Conservation (phyloP, 2,888 invertebrate genomes). For the Mellilla xanthometata region DNA sequence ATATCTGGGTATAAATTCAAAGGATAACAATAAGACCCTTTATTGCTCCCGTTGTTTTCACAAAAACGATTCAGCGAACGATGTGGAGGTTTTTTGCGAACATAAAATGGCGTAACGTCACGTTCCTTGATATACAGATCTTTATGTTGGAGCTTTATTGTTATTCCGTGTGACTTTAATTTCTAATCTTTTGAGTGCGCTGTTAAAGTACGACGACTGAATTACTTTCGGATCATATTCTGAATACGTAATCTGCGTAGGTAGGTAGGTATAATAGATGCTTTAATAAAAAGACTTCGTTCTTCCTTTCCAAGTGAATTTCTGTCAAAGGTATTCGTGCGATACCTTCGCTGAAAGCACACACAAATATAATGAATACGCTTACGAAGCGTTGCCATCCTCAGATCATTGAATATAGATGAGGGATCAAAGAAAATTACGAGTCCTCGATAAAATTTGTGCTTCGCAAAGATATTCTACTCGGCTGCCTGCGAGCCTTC, state of each 20-base stretch:
- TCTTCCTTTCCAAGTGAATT: slow-evolving; percentile 32
- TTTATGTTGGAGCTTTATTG: slow-evolving; percentile 57
- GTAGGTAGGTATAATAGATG: slow-evolving; percentile 25
- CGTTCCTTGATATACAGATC: slow-evolving; percentile 67
- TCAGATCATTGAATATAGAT: slow-evolving; percentile 80
- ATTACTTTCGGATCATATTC: slow-evolving; percentile 19
- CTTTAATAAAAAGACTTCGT: slow-evolving; percentile 26
- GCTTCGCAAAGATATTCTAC: slow-evolving; percentile 67
- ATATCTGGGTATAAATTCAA: slow-evolving; percentile 81
- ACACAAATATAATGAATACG: slow-evolving; percentile 73
- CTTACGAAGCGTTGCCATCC: slow-evolving; percentile 72
- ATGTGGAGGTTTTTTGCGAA: slow-evolving; percentile 63
- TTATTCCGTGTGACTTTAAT: slow-evolving; percentile 31
- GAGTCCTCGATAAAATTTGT: slow-evolving; percentile 71
- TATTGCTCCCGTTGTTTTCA: slow-evolving; percentile 78
- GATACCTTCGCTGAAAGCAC: slow-evolving; percentile 50
- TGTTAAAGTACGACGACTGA: slow-evolving; percentile 16
- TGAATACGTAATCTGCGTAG: slow-evolving; percentile 17
- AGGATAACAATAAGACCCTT: slow-evolving; percentile 81
- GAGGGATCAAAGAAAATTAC: slow-evolving; percentile 79
- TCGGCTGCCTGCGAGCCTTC: slow-evolving; percentile 49
- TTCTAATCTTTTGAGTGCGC: slow-evolving; percentile 23
- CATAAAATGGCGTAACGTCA: slow-evolving; percentile 71
- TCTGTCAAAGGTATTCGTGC: slow-evolving; percentile 27
- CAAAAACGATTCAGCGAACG: slow-evolving; percentile 71